Base-by-base conservation (phyloP, 2,888 invertebrate genomes). In the Dyspetes luteomarginatus region DNA sequence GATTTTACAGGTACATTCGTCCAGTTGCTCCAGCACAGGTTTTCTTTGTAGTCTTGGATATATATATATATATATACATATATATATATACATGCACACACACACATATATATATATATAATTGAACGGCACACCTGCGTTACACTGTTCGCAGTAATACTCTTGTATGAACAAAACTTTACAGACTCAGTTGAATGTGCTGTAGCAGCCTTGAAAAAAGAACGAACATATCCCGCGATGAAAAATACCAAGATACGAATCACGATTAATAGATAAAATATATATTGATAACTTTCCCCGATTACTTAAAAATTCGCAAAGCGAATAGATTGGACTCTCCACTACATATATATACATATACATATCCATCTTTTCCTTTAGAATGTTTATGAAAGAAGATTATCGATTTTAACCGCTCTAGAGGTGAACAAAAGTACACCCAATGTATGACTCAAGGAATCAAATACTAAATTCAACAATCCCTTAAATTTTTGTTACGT, bases 1-100 rank as follows among this genome's bases (percentile, higher is more conserved):
- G 76, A 76, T 76, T 69, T 62, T 69, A 60, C 45, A 76, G 52
- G 30, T 22, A 62, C 52, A 15, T 45, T 26, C 28, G 26, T 48
- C 50, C 52, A 26, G n/a, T 19, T 4, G 28, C 17, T n/a, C 7
- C 24, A 43, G 30, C 43, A 55, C 68, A 17, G 43, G 68, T 56
- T 43, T 24, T 55, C 68, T 24, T 55, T 52, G 36, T 26, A 30
- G 15, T 36, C 36, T 36, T 36, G 3, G 7, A 36, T 36, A 36
- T 36, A 36, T 1, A 36, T 28, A 28, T 28, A 28, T 28, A 28
- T 28, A 28, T 28, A 28, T 28, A 28, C 5, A 28, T 28, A 28
- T 28, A 28, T 28, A 28, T 28, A 28, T 28, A 28, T 36, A 30
- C 9, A 30, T 36, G 30, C 28, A 15, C 3, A 36, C 12, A 7